These are phyloP conservation scores for Strix aluco DNA, from an alignment of 2,113 vertebrate genomes.

Conservation along the genomic window DNA sequence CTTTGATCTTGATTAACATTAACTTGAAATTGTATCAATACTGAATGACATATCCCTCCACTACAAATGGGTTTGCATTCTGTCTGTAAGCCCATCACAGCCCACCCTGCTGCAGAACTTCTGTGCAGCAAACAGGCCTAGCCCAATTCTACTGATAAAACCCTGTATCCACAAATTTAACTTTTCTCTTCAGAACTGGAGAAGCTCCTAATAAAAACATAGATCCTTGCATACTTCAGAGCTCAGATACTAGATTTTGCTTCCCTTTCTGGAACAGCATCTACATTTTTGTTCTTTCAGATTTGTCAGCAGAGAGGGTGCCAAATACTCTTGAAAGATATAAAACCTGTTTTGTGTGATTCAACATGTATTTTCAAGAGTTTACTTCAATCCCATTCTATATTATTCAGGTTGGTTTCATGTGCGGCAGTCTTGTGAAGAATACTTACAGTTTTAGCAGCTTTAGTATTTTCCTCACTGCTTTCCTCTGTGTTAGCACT, in stretches of 20 bases:
- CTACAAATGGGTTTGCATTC: not conserved
- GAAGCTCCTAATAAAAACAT: not conserved
- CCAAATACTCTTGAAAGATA: not conserved
- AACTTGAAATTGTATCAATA: not conserved
- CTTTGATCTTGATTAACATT: not conserved
- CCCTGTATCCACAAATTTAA: not conserved
- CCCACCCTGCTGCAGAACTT: not conserved
- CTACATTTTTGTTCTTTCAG: not conserved
- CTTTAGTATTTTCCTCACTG: not conserved
- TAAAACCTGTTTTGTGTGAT: not conserved
- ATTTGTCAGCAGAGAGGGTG: not conserved
- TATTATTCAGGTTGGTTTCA: not conserved
- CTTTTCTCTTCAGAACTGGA: not conserved
- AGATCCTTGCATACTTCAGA: not conserved
- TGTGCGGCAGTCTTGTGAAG: not conserved
- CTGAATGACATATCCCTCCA: not conserved
- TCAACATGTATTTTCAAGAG: not conserved
- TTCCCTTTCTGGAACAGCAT: not conserved
- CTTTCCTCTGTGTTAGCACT: conserved; percentile 1
- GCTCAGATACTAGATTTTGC: not conserved
- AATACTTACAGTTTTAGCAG: not conserved
- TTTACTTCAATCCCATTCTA: not conserved
- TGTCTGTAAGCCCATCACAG: not conserved
- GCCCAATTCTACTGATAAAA: not conserved
- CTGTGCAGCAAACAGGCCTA: not conserved